A percentile compares a stretch with the other conserved stretches of the same genome.
phyloP scores from a whole-genome alignment of 2,113 vertebrate genomes.

The Amphilophus citrinellus region DNA sequence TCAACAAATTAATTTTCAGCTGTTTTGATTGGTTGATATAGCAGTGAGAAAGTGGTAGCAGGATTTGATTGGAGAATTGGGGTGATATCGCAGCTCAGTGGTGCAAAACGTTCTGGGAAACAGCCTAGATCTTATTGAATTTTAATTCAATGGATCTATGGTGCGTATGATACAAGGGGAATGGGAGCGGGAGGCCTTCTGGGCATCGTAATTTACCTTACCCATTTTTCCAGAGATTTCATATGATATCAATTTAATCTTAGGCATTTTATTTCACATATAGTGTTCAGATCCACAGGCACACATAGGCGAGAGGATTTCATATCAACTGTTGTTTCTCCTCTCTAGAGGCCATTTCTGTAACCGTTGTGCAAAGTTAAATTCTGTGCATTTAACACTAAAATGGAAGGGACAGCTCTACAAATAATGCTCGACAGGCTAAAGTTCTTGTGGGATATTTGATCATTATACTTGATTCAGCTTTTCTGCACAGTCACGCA shows the following conservation, averaged over 20 bases:
- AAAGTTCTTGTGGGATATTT: conserved; percentile 15
- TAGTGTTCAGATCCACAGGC: background rate
- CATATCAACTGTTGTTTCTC: background rate
- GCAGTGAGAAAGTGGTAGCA: conserved; percentile 17
- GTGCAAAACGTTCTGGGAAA: conserved; percentile 72
- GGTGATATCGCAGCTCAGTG: conserved; percentile 78
- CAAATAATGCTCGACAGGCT: background rate
- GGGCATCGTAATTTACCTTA: conserved; percentile 51
- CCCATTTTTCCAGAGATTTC: conserved; percentile 39
- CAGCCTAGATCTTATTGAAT: conserved; percentile 76
- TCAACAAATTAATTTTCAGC: conserved; percentile 53
- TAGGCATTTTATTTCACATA: conserved; percentile 34
- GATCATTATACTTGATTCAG: conserved; percentile 11
- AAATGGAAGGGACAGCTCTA: conserved; percentile 14
- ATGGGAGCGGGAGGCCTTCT: conserved; percentile 46
- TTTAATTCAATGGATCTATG: conserved; percentile 74
- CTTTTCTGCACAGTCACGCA: background rate
- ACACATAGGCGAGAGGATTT: background rate
- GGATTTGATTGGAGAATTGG: conserved; percentile 64
- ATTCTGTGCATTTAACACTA: background rate
- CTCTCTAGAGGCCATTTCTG: conserved; percentile 2
- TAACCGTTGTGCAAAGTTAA: background rate
- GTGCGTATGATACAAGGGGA: conserved; percentile 61
- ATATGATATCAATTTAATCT: conserved; percentile 51
- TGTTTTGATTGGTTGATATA: conserved; percentile 55